Base-by-base conservation (phyloP, 2,888 invertebrate genomes). In the Cistogaster globosa region DNA sequence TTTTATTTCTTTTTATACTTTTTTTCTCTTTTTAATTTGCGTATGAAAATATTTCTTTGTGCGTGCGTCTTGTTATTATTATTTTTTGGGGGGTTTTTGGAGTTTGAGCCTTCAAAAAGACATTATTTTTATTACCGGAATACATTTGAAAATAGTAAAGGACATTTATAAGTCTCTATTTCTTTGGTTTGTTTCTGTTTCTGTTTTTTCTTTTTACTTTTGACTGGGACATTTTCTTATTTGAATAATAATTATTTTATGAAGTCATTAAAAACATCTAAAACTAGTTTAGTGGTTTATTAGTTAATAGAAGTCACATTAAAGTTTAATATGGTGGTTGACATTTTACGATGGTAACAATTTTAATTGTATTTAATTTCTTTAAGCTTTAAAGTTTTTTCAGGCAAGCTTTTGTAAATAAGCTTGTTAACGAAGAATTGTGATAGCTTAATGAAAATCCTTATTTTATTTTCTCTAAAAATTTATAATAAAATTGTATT, bases 151-250 rank as follows among this genome's bases (percentile, higher is more conserved):
- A 71, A 57, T 45, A 71, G 71, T n/a, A 53, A n/a, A 38, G 55
- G 67, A 83, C 72, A 87, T 84, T 87, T 71, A 76, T 86, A 67
- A 76, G 68, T 53, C 60, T 76, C 26, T 20, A 8, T 11, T 26
- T 74, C 53, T 75, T 45, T 4, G 26, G 53, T 57, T 57, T 38
- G n/a, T 48, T 86, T 84, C 83, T 86, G 86, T 86, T 68, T 74
- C 77, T 86, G 74, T 83, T 83, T 84, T 86, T n/a, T n/a, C n/a
- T n/a, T n/a, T 84, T 82, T 84, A 6, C 45, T n/a, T 16, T 3
- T 48, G 81, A 87, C 88, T 88, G 84, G 86, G 86, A 87, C 87
- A 88, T 87, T 87, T 86, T 83, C 79, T 84, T 82, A 83, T 82
- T 79, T 81, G n/a, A 14, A 14, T 14, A 48, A 48, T 48, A 48